phyloP scores from a whole-genome alignment of 2,113 vertebrate genomes.

The Aphelocoma coerulescens region DNA sequence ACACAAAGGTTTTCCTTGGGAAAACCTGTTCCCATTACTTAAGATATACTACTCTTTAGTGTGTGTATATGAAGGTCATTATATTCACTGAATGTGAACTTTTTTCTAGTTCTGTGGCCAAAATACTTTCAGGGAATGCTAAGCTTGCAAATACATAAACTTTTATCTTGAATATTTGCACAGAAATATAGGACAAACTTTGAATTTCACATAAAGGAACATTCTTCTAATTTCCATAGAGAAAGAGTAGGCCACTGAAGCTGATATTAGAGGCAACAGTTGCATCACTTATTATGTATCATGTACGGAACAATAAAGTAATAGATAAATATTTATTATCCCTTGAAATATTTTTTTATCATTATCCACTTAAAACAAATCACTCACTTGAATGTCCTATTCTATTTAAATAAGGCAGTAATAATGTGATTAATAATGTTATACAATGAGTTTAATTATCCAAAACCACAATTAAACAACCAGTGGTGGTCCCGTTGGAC shows the following conservation, averaged over 20 bases:
- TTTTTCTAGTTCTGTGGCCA: background rate
- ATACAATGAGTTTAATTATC: background rate
- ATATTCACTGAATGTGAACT: background rate
- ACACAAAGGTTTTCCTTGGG: slow-evolving; percentile 8
- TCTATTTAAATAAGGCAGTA: background rate
- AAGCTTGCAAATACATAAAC: background rate
- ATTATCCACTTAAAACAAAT: background rate
- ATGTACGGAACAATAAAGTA: background rate
- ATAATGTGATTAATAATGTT: background rate
- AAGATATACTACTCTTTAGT: background rate
- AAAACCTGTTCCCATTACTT: slow-evolving; percentile 33
- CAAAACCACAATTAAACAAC: background rate
- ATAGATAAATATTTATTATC: background rate
- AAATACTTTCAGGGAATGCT: background rate
- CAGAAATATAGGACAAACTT: background rate
- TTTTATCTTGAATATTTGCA: background rate
- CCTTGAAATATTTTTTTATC: background rate
- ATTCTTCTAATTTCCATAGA: background rate
- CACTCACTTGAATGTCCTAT: background rate
- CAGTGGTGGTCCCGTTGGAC: background rate
- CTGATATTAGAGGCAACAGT: background rate
- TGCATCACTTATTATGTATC: background rate
- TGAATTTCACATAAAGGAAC: background rate
- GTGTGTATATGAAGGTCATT: background rate
- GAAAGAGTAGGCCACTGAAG: background rate